phyloP scores from a whole-genome alignment of 1,140 invertebrate species.

The Brachionus calyciflorus region DNA sequence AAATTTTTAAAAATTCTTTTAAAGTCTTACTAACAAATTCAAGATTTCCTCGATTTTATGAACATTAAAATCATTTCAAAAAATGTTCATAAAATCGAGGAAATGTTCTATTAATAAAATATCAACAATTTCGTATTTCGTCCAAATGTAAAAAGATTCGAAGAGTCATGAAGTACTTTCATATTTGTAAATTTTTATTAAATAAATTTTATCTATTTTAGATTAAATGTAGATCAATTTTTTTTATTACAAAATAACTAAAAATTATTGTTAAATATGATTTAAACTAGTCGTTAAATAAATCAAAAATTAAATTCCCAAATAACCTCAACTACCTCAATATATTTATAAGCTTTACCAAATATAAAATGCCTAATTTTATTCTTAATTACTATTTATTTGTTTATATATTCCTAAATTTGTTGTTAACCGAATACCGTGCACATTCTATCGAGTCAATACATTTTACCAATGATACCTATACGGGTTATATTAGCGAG shows the following conservation, averaged over 20 bases:
- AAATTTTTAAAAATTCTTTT: too few species aligned
- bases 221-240: conserved; percentile 19
- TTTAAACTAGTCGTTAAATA: conserved; percentile 26
- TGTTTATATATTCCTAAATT: background rate
- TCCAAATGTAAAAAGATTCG: too few species aligned
- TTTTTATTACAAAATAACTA: background rate
- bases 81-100: too few species aligned
- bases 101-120: too few species aligned
- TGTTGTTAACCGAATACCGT: background rate
- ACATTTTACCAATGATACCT: background rate
- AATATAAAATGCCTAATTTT: background rate
- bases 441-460: background rate
- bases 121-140: too few species aligned
- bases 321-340: conserved; percentile 1
- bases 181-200: background rate
- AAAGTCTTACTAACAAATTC: too few species aligned
- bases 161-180: too few species aligned
- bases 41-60: too few species aligned
- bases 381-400: background rate
- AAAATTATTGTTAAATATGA: background rate
- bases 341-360: background rate
- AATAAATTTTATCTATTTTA: background rate
- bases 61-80: too few species aligned
- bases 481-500: conserved; percentile 39
- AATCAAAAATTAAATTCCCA: too few species aligned